Evolutionary conservation across 2,797 vertebrate genomes (phyloP), one percentile per base, ranked within the genome.

Genomic region (Darevskia mixta): DNA sequence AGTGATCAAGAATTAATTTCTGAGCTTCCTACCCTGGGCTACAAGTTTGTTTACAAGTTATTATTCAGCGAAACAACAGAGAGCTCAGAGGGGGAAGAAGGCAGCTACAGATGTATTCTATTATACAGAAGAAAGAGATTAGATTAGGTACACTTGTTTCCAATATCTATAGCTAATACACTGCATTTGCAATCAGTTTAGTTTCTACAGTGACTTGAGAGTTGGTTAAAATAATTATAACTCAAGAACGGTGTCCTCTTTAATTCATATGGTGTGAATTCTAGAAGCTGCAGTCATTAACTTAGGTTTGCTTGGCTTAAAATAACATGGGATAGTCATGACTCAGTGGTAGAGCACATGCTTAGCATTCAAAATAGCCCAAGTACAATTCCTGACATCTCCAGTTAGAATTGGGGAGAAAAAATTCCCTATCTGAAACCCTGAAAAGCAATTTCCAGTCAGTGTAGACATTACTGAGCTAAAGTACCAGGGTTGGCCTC

Each of bases 1-100:
- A 61, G 66, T 80, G 61, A 92, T 91, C 89, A 93, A 86, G 72
- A 90, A 95, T 95, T 96, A 95, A 95, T 96, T 95, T 96, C 89
- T 90, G 86, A 93, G 75, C 92, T 94, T 92, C 89, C 61, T 92
- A 92, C 87, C 67, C 64, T 66, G 38, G 43, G 64, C 75, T 92
- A 90, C 80, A 95, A 89, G 94, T 82, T 91, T 10, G 78, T 93
- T 96, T 95, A 73, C 71, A 94, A 83, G 78, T 93, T 96, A 83
- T 90, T 91, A 90, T 95, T 95, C 93, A 90, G 15, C 92, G 90
- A 85, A 95, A 87, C 73, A 89, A 38, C 29, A 86, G 20, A 87
- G 73, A 94, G 25, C 84, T 90, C 85, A 87, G 84, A 94, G 79
- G 83, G 87, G 82, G 91, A 94, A 89, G 85, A 87, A 92, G 91